Percentiles rank a stretch among this genome's conserved stretches.
Conservation (phyloP, 2,888 invertebrate genomes). For the Masnerella sp. region DNA sequence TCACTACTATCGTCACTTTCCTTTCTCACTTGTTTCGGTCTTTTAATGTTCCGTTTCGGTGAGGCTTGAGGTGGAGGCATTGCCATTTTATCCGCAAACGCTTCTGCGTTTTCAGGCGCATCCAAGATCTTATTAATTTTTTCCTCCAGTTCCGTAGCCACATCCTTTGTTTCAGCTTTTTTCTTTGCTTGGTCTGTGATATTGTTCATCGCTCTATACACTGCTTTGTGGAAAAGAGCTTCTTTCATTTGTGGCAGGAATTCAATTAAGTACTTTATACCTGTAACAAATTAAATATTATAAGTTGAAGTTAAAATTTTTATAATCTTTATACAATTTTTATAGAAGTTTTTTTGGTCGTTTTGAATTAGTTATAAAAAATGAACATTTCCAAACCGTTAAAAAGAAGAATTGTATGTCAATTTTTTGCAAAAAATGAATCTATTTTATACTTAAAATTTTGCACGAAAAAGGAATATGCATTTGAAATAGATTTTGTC, state of each 20-base stretch:
- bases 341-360: no score
- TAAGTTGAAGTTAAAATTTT: no score
- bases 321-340: no score
- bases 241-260: constrained; percentile 73
- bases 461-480: no score
- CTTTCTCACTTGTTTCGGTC: constrained; percentile 29
- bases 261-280: constrained; percentile 69
- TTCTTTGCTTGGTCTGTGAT: constrained; percentile 73
- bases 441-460: no score
- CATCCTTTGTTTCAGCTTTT: constrained; percentile 68
- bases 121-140: constrained; percentile 71
- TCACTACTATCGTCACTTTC: constrained; percentile 57
- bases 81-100: constrained; percentile 62
- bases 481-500: no score
- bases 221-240: constrained; percentile 73
- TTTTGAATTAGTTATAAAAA: no score
- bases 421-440: constrained; percentile 9
- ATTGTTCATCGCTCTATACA: constrained; percentile 67
- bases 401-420: no score
- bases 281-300: constrained; percentile 60
- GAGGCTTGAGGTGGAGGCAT: constrained; percentile 72
- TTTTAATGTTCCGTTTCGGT: constrained; percentile 35
- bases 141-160: constrained; percentile 70
- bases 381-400: no score
- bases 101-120: constrained; percentile 57